Evolutionary conservation across 2,888 invertebrate genomes (phyloP), one percentile per base, ranked within the genome.

Genomic region (Coleophora flavipennella): DNA sequence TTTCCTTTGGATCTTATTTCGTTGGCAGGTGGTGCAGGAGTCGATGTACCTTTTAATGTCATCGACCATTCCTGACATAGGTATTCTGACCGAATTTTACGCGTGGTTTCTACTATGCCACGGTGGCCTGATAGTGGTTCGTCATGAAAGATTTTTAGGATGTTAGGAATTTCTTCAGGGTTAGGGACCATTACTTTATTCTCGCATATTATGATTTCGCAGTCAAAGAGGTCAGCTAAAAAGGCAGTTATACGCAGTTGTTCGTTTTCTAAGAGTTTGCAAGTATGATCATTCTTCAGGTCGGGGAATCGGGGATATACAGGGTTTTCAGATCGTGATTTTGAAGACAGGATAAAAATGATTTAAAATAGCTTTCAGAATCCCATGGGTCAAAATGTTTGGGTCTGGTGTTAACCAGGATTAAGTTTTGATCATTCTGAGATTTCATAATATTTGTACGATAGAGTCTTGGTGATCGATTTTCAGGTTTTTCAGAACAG

Each of bases 1-100:
- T 50, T 51, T 56, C 32, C 57, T 41, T 45, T 57, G 58, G 1
- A 56, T 57, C 50, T 61, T 59, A 33, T 53, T 59, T 9, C 51
- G 43, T 42, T 62, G 57, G 11, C 58, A 60, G 9, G 33, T 48
- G 2, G 36, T 8, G 40, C 59, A 63, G 6, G 38, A 38, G 1
- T 59, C 49, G 3, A 60, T 34, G 20, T 59, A 62, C 1, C 41
- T 43, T 50, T 60, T 59, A 7, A 59, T 60, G 11, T 49, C 51
- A 1, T 55, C 38, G 0, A 54, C 51, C 59, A 64, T 62, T 2
- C 52, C 52, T 51, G 60, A 62, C 59, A 62, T 26, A 50, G 62
- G 25, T 45, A 62, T 39, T 58, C 46, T 0, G 52, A 44, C 1
- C 56, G 41, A 10, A 57, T 62, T 54, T 60, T 63, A 13, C 49